A percentile compares a stretch with the other conserved stretches of the same genome.
Evolutionary conservation across 2,113 vertebrate genomes (phyloP).

Genomic region (Dicaeum eximium): DNA sequence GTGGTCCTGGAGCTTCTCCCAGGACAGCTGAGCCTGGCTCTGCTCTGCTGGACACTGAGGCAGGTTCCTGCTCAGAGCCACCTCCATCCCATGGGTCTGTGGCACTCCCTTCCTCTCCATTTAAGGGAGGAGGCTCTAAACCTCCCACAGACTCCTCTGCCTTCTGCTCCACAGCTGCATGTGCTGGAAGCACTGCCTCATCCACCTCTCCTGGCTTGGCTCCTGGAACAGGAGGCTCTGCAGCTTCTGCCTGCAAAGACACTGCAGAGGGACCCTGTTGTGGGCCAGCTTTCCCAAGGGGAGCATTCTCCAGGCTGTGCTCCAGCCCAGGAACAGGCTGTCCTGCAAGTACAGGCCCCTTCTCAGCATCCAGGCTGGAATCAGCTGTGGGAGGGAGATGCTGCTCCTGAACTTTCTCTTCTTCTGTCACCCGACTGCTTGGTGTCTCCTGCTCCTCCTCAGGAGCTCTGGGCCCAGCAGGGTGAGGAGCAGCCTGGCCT

Average conservation of each 20-base stretch:
- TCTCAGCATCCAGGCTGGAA: background rate
- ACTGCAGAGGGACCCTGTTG: background rate
- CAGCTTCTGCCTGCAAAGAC: background rate
- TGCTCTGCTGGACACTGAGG: background rate
- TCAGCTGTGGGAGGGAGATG: background rate
- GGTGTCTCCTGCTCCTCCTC: background rate
- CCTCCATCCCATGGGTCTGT: background rate
- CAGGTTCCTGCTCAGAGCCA: background rate
- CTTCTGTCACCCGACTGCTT: constrained; percentile 14
- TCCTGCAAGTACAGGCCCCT: background rate
- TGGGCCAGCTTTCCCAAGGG: background rate
- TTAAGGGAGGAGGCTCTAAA: constrained; percentile 36
- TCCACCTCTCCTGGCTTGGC: background rate
- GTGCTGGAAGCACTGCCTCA: background rate
- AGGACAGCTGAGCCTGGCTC: background rate
- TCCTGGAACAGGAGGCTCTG: background rate
- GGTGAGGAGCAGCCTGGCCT: background rate
- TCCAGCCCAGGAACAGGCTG: background rate
- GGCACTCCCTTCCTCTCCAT: background rate
- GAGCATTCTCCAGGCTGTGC: background rate
- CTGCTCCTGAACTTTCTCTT: background rate
- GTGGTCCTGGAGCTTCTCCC: background rate
- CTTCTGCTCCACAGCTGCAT: background rate
- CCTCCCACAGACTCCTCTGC: background rate
- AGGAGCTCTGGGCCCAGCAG: background rate